Percentiles rank a stretch among this genome's conserved stretches.
phyloP scores from a whole-genome alignment of 2,113 vertebrate species.

The Heliornis fulica region DNA sequence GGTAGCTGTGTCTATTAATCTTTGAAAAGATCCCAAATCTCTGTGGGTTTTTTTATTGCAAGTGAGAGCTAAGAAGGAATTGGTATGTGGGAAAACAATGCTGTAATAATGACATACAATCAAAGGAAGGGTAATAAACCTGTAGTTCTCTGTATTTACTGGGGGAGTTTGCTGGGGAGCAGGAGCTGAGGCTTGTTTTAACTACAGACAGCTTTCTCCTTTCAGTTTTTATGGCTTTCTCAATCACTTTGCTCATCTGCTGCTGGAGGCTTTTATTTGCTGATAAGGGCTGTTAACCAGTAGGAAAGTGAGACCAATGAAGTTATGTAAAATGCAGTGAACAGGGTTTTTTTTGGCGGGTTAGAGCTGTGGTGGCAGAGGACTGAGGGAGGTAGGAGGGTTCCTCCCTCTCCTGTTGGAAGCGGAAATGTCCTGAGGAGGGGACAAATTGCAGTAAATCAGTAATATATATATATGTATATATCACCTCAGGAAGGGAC shows the following conservation, averaged over 20 bases:
- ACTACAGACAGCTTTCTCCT: constrained; percentile 40
- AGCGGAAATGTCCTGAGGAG: not conserved
- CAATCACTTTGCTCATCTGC: constrained; percentile 58
- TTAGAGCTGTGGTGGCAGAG: not conserved
- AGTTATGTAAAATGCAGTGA: not conserved
- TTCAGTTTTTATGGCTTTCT: constrained; percentile 63
- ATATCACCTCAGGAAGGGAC: not conserved
- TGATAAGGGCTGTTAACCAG: constrained; percentile 55
- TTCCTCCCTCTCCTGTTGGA: not conserved
- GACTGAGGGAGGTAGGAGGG: not conserved
- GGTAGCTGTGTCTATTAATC: constrained; percentile 40
- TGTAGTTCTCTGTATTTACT: constrained; percentile 51
- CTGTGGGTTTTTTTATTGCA: constrained; percentile 54
- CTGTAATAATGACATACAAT: constrained; percentile 64
- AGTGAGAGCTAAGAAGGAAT: constrained; percentile 36
- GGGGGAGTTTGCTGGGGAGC: constrained; percentile 36
- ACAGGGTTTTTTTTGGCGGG: not conserved
- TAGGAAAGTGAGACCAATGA: constrained; percentile 55
- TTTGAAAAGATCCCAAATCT: constrained; percentile 43
- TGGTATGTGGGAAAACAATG: constrained; percentile 53
- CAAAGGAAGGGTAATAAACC: constrained; percentile 58
- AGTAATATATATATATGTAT: too few relatives aligned
- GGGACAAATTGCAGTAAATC: not conserved
- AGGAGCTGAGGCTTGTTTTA: constrained; percentile 43
- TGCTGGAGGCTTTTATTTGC: constrained; percentile 65